Evolutionary conservation across 1,140 invertebrate species (phyloP).

Genomic region (Bombus waltoni): DNA sequence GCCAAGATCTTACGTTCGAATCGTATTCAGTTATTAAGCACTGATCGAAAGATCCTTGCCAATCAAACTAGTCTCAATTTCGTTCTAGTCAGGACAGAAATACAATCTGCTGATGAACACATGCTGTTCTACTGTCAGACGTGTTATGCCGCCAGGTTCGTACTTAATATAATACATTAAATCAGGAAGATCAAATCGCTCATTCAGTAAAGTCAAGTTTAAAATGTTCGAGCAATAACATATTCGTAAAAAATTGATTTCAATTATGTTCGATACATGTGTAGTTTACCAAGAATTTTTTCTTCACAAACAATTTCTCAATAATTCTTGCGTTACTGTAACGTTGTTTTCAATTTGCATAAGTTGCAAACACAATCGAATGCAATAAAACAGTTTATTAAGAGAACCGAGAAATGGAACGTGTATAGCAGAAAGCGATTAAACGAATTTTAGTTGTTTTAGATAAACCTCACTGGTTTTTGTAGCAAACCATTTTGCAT

Average conservation of each 20-base stretch:
- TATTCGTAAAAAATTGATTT: neutral
- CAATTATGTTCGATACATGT: neutral
- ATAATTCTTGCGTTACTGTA: neutral
- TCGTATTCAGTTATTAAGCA: neutral
- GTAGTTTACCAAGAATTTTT: neutral
- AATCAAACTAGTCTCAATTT: conserved; percentile 7
- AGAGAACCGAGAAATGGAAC: neutral
- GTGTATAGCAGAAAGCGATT: neutral
- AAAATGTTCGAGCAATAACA: too few species aligned
- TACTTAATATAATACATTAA: neutral
- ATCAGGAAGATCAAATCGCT: neutral
- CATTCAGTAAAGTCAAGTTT: neutral
- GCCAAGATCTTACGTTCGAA: neutral
- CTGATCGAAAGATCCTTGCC: conserved; percentile 2
- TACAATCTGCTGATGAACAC: neutral
- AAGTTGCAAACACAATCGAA: neutral
- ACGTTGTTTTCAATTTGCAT: too few species aligned
- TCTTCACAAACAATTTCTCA: neutral
- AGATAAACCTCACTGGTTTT: neutral
- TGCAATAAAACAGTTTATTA: neutral
- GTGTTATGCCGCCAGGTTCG: neutral
- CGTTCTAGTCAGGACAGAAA: neutral
- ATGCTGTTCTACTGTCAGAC: neutral
- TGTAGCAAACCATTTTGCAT: too few species aligned
- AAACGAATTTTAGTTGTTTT: neutral